Evolutionary conservation across 1,140 invertebrate genomes (phyloP), one percentile per base, ranked within the genome.

Genomic region (Drosophila chauvacae): DNA sequence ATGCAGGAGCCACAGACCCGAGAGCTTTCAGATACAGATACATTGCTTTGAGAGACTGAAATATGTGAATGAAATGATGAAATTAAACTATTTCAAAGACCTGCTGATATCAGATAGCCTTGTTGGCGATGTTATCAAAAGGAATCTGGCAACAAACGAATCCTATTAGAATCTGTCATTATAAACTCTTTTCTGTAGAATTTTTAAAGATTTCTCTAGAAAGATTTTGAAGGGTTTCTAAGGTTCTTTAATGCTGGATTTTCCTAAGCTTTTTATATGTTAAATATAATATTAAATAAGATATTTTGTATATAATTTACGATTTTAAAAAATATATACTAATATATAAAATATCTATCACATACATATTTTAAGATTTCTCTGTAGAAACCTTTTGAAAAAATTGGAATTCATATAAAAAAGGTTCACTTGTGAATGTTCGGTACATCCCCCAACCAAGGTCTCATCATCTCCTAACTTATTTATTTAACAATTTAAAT

Each of bases 401-500:
- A 16, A 35, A 20, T 14, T 53, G 9, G 33, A 51, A 33, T 33
- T 2, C 6, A 16, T 16, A 30, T 28, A n/a, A 47, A 23, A 30
- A 18, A n/a, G 5, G 26, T 5, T 30, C 10, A 18, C 26, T 30
- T 35, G 1, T 28, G 35, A 45, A 59, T 10, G 2, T 20, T 23
- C 2, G 47, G 65, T 69, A 30, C 45, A 26, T 51, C 59, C 65
- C 65, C 65, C 42, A 14, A 47, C n/a, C 33, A 4, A 39, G 23
- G 18, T 41, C 18, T 23, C 33, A 53, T 23, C 7, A 63, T 23
- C 35, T 41, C 10, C 35, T 33, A 45, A 62, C 59, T 37, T 72
- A 77, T 65, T 65, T 65, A 72, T 64, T 72, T 35, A 59, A 53
- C 45, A 28, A 75, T 62, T 75, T 75, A 62, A 70, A 75, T 58